A percentile compares a stretch with the other conserved stretches of the same genome.
Conservation (phyloP, 2,113 vertebrate genomes). For the Sardina pilchardus region DNA sequence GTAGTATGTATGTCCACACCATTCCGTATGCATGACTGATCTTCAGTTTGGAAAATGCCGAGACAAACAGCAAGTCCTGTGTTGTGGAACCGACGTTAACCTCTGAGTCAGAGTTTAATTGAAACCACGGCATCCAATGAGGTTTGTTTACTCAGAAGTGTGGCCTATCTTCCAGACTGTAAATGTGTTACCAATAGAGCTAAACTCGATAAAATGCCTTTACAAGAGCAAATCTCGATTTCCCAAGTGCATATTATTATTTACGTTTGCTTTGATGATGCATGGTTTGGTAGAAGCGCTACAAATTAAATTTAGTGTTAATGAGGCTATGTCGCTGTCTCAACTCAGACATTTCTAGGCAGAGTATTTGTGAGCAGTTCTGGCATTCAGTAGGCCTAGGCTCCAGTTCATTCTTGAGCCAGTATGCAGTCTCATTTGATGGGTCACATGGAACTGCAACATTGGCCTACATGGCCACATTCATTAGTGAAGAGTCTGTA, state of each 20-base stretch:
- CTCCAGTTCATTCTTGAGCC: not conserved
- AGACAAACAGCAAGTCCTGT: not conserved
- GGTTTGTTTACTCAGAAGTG: slow-evolving; percentile 38
- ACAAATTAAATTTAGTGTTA: not conserved
- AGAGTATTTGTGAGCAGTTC: not conserved
- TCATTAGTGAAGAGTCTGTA: too few species aligned
- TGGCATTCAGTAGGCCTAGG: not conserved
- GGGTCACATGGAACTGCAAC: too few species aligned
- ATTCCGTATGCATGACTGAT: not conserved
- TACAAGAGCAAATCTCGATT: slow-evolving; percentile 30
- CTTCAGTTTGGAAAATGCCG: not conserved
- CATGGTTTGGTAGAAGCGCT: slow-evolving; percentile 14
- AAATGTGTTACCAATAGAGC: slow-evolving; percentile 28
- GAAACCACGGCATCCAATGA: slow-evolving; percentile 34
- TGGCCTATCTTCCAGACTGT: slow-evolving; percentile 36
- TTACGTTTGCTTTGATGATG: slow-evolving; percentile 33
- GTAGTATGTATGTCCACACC: not conserved
- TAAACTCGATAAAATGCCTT: slow-evolving; percentile 31
- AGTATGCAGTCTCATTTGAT: not conserved
- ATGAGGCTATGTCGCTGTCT: not conserved
- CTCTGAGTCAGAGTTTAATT: slow-evolving; percentile 8
- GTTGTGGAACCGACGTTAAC: slow-evolving; percentile 21
- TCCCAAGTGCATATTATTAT: slow-evolving; percentile 30
- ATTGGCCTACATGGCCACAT: too few species aligned
- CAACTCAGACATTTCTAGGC: not conserved